Evolutionary conservation across 2,113 vertebrate species (phyloP).

Genomic region (Rhizomys pruinosus): DNA sequence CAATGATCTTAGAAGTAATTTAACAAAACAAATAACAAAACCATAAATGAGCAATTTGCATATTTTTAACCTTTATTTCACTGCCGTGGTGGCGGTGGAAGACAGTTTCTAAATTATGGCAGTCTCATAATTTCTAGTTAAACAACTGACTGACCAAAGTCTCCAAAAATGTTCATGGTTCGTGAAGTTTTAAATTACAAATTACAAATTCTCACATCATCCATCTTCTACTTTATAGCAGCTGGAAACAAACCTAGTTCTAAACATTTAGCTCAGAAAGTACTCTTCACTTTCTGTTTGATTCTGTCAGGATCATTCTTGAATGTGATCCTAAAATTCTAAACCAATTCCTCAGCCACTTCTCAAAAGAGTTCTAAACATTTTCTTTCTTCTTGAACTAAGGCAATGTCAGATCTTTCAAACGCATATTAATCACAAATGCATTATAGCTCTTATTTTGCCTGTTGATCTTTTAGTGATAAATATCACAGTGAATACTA

Average conservation of each 20-base stretch:
- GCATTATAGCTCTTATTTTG: not conserved
- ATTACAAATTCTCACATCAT: slow-evolving; percentile 76
- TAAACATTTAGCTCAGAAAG: slow-evolving; percentile 81
- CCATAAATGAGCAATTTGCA: slow-evolving; percentile 74
- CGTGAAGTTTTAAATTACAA: slow-evolving; percentile 78
- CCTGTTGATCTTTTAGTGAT: not conserved
- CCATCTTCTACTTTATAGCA: slow-evolving; percentile 72
- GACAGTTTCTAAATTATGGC: slow-evolving; percentile 66
- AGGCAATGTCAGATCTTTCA: slow-evolving; percentile 45
- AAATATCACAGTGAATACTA: slow-evolving; percentile 37
- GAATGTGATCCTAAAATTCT: slow-evolving; percentile 51
- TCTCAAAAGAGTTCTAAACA: slow-evolving; percentile 61
- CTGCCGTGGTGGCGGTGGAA: slow-evolving; percentile 59
- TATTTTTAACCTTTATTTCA: slow-evolving; percentile 66
- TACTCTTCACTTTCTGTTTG: slow-evolving; percentile 19
- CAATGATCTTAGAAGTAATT: slow-evolving; percentile 71
- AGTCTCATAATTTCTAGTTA: slow-evolving; percentile 74
- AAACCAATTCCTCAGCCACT: slow-evolving; percentile 27
- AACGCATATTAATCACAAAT: slow-evolving; percentile 39
- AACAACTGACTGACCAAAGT: slow-evolving; percentile 70
- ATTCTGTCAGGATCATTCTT: slow-evolving; percentile 53
- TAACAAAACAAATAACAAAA: slow-evolving; percentile 69
- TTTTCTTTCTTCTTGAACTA: slow-evolving; percentile 49
- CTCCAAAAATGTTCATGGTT: slow-evolving; percentile 74
- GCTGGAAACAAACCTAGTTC: slow-evolving; percentile 69